Percentiles rank a stretch among this genome's conserved stretches.
phyloP scores from a whole-genome alignment of 2,113 vertebrate species.

The Tupaia chinensis region DNA sequence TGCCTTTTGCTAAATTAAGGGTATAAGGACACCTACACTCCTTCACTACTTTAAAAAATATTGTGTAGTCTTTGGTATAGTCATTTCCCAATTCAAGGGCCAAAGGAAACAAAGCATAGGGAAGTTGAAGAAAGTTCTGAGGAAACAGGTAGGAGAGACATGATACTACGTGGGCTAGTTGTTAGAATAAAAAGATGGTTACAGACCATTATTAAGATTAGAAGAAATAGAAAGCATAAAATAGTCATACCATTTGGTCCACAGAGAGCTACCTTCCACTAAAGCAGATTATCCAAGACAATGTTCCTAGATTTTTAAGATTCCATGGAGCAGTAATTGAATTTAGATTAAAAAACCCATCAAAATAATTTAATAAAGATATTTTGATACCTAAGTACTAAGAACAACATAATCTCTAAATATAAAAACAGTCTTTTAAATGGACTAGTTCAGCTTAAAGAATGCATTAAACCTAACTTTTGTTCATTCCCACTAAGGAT shows the following conservation, averaged over 20 bases:
- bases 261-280: conserved; percentile 47
- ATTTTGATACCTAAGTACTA: conserved; percentile 32
- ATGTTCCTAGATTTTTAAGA: conserved; percentile 49
- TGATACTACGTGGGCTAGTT: conserved; percentile 12
- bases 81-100: conserved; percentile 55
- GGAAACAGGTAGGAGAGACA: conserved; percentile 48
- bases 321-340: neutral
- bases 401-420: conserved; percentile 40
- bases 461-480: conserved; percentile 38
- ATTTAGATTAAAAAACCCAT: neutral
- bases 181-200: conserved; percentile 55
- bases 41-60: conserved; percentile 66
- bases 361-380: conserved; percentile 22
- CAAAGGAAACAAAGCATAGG: conserved; percentile 51
- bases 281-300: neutral
- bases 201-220: conserved; percentile 47
- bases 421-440: neutral
- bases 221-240: neutral
- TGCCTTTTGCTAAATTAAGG: conserved; percentile 43
- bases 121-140: conserved; percentile 61
- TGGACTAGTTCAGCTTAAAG: conserved; percentile 52
- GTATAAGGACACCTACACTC: conserved; percentile 53
- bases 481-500: conserved; percentile 49
- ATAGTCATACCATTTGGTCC: conserved; percentile 16
- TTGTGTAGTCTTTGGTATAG: conserved; percentile 52